These are phyloP conservation scores for Gonioctena quinquepunctata DNA, from an alignment of 1,140 invertebrate species.

Conservation along the genomic window DNA sequence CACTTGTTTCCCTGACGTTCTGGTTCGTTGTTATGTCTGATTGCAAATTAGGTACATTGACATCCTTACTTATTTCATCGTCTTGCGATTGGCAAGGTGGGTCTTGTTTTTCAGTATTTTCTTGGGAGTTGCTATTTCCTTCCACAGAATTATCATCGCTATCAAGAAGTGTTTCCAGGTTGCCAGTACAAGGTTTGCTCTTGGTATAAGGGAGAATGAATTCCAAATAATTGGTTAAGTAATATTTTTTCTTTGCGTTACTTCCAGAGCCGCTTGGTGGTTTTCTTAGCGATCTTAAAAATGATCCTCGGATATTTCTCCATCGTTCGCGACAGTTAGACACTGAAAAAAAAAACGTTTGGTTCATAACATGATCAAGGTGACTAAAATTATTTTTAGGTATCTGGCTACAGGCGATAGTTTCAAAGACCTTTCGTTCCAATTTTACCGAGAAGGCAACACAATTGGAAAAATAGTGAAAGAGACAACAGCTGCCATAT, in stretches of 20 bases:
- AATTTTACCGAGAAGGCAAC: not conserved
- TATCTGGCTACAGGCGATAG: not conserved
- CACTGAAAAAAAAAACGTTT: slow-evolving; percentile 11
- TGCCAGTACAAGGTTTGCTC: not conserved
- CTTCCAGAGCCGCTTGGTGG: not conserved
- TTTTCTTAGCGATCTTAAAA: slow-evolving; percentile 15
- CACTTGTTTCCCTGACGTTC: too few relatives aligned
- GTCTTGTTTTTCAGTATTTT: not conserved
- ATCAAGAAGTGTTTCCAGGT: not conserved
- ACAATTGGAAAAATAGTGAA: not conserved
- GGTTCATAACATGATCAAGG: not conserved
- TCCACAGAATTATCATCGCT: not conserved
- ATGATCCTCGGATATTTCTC: slow-evolving; percentile 17
- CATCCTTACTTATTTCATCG: not conserved
- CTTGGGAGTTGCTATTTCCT: not conserved
- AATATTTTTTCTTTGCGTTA: slow-evolving; percentile 13
- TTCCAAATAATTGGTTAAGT: slow-evolving; percentile 3
- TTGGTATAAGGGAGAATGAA: slow-evolving; percentile 9
- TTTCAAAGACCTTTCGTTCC: not conserved
- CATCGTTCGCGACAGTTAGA: slow-evolving; percentile 17
- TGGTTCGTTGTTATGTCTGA: too few relatives aligned
- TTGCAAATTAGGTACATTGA: not conserved
- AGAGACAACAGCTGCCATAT: not conserved
- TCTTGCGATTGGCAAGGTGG: not conserved
- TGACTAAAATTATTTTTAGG: not conserved